These are phyloP conservation scores for Leptocoma aspasia DNA, from an alignment of 2,113 vertebrate species.

Conservation along the genomic window DNA sequence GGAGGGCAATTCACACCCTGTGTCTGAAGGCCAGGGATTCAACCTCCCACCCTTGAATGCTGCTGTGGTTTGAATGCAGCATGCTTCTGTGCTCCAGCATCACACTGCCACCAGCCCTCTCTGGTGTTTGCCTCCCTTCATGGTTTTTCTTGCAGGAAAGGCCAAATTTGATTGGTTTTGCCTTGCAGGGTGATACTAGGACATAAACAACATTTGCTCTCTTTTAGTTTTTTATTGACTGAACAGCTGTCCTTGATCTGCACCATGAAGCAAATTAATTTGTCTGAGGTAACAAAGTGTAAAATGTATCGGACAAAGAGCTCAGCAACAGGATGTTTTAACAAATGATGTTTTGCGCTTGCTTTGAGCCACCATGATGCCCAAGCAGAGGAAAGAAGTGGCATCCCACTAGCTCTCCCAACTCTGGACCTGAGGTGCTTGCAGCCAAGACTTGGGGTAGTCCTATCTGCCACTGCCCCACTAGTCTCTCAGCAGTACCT, in stretches of 20 bases:
- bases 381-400: neutral
- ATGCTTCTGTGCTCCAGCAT: neutral
- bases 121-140: neutral
- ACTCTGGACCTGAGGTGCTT: neutral
- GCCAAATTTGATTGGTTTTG: neutral
- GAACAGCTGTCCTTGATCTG: constrained; percentile 15
- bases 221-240: neutral
- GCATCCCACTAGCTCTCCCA: neutral
- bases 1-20: neutral
- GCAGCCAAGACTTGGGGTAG: neutral
- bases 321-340: neutral
- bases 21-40: neutral
- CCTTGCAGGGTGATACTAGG: neutral
- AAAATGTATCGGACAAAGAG: neutral
- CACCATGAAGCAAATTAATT: neutral
- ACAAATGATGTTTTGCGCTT: neutral
- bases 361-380: neutral
- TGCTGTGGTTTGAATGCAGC: neutral
- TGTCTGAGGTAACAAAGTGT: neutral
- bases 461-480: neutral
- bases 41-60: neutral
- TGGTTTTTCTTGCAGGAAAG: neutral
- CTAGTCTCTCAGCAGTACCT: neutral
- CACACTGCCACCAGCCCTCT: neutral
- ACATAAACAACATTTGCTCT: neutral